Evolutionary conservation across 2,888 invertebrate genomes (phyloP), one percentile per base, ranked within the genome.

Genomic region (Coelinius sp.): DNA sequence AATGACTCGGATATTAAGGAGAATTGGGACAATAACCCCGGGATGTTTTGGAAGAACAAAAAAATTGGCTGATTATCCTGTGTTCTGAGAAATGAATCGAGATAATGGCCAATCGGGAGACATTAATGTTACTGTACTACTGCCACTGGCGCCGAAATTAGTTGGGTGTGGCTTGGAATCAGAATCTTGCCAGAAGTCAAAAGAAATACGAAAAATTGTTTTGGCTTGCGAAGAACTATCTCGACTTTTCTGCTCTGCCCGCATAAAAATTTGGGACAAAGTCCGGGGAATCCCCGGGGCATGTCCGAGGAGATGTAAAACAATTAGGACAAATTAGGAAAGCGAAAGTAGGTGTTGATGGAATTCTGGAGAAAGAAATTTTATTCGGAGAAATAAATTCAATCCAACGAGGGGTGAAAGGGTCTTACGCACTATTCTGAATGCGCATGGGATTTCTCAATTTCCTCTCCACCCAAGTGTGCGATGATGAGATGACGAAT

Each of bases 261-360:
- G 7, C 7, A 35, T 35, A 35, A 35, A 2, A 35, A 35, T 52
- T 52, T 24, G 22, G 52, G 22, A 5, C 12, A 53, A 12, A 20
- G 10, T 5, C 4, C 8, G 52, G 14, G 1, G 25, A 25, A 53
- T 41, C 0, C 14, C 41, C 41, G 1, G n/a, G 14, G 41, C 14
- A 25, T 6, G n/a, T 14, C 66, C 68, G 46, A 59, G 69, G 76
- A 76, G 75, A 75, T 75, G 75, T 83, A 83, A 85, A 83, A 83
- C 81, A 83, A 85, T 86, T 85, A 83, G 81, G 70, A 20, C 38
- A 17, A n/a, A n/a, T n/a, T n/a, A n/a, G n/a, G n/a, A n/a, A n/a
- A n/a, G n/a, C n/a, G 71, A 63, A 74, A 66, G 68, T 75, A 80
- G 80, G 79, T 73, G 79, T 78, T 83, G 82, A 84, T 82, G 78